Evolutionary conservation across 2,888 invertebrate genomes (phyloP).

Genomic region (Lypha dubia): DNA sequence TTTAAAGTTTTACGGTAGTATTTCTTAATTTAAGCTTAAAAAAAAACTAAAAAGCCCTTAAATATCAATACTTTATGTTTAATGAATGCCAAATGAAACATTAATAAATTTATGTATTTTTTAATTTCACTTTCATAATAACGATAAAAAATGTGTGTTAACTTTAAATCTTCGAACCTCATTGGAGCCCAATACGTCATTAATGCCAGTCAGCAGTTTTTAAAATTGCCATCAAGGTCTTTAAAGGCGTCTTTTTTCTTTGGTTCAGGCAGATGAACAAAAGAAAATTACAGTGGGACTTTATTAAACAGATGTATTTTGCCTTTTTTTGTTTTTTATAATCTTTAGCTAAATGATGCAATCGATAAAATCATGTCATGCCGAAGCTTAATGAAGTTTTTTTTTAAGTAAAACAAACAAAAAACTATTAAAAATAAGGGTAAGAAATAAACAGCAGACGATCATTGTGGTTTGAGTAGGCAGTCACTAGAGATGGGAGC

Average conservation of each 20-base stretch:
- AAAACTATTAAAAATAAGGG: background rate
- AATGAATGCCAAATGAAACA: slow-evolving; percentile 60
- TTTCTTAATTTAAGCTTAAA: slow-evolving; percentile 20
- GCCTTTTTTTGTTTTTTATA: slow-evolving; percentile 46
- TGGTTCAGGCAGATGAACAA: slow-evolving; percentile 17
- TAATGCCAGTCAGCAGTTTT: background rate
- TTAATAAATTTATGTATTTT: slow-evolving; percentile 38
- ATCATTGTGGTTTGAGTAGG: background rate
- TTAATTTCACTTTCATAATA: slow-evolving; percentile 61
- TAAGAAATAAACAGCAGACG: slow-evolving; percentile 4
- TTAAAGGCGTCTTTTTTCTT: background rate
- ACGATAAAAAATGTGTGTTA: background rate
- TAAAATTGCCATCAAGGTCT: slow-evolving; percentile 64
- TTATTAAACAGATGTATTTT: slow-evolving; percentile 8
- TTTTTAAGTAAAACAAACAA: slow-evolving; percentile 2
- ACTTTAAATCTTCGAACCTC: background rate
- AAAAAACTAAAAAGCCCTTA: slow-evolving; percentile 13
- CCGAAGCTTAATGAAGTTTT: slow-evolving; percentile 25
- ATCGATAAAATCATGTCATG: slow-evolving; percentile 25
- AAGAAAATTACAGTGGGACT: slow-evolving; percentile 42
- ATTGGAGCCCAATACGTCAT: slow-evolving; percentile 3
- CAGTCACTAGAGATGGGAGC: slow-evolving; percentile 2
- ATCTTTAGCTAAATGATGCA: slow-evolving; percentile 49
- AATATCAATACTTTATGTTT: slow-evolving; percentile 56
- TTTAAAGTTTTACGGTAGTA: slow-evolving; percentile 4